Conservation (phyloP, 2,797 vertebrate species). For the Phoeniculus purpureus region DNA sequence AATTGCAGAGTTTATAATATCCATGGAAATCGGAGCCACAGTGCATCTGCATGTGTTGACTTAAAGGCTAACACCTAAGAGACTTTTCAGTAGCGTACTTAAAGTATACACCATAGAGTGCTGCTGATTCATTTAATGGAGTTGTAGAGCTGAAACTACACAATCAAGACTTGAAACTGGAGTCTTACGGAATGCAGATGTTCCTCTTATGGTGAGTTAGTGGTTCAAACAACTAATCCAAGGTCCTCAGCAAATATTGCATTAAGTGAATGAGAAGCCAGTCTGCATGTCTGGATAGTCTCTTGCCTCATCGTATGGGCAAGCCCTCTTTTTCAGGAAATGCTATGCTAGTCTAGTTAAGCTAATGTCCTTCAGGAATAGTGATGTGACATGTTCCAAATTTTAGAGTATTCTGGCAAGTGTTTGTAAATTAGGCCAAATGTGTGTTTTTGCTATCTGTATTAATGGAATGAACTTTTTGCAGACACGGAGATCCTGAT, state of each 20-base stretch:
- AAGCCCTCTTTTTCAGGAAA: neutral
- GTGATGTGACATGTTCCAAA: neutral
- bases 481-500: neutral
- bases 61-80: neutral
- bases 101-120: neutral
- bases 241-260: neutral
- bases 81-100: neutral
- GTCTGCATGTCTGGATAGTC: neutral
- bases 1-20: neutral
- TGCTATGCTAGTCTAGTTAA: neutral
- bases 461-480: neutral
- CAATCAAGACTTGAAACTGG: neutral
- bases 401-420: neutral
- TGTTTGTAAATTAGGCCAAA: conserved; percentile 46
- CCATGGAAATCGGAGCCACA: neutral
- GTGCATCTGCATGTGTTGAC: neutral
- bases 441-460: conserved; percentile 7
- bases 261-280: neutral
- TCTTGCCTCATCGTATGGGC: neutral
- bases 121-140: neutral
- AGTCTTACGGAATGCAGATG: neutral
- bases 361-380: neutral
- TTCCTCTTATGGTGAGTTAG: neutral
- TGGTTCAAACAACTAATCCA: neutral
- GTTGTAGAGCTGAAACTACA: neutral